These are phyloP conservation scores for Dolichoris vasculosae DNA, from an alignment of 1,140 invertebrate genomes.

Conservation along the genomic window DNA sequence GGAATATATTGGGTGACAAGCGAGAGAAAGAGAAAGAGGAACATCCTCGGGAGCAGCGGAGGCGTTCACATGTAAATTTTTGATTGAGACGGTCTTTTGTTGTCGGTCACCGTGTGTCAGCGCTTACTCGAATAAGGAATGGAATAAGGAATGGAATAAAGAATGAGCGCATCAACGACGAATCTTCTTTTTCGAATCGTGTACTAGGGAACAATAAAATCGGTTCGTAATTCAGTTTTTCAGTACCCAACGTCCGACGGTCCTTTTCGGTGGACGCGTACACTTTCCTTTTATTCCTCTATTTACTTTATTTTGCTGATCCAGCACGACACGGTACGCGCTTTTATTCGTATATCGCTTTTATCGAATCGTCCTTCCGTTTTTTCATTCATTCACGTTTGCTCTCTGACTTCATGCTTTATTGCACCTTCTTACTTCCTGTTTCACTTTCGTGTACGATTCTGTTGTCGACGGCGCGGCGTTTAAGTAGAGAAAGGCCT, in stretches of 20 bases:
- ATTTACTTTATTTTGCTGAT: slow-evolving; percentile 19
- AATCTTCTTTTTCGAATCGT: background rate
- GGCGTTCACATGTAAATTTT: slow-evolving; percentile 50
- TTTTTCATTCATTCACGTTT: slow-evolving; percentile 6
- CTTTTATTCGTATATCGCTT: background rate
- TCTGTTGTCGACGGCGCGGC: background rate
- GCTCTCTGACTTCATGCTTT: background rate
- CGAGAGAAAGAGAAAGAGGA: slow-evolving; percentile 15
- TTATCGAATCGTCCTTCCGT: background rate
- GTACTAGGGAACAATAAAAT: slow-evolving; percentile 21
- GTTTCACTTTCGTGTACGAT: slow-evolving; percentile 36
- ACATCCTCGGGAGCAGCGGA: background rate
- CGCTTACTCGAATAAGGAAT: slow-evolving; percentile 40
- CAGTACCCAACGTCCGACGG: background rate
- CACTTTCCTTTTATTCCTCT: background rate
- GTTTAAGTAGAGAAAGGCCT: slow-evolving; percentile 43
- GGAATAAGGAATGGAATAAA: no score
- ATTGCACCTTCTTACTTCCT: slow-evolving; percentile 42
- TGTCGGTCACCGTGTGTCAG: slow-evolving; percentile 37
- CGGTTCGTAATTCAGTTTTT: background rate
- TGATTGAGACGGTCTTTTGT: slow-evolving; percentile 50
- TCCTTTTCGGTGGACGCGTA: background rate
- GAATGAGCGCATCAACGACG: slow-evolving; percentile 27
- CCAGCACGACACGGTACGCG: background rate
- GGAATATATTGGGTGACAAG: slow-evolving; percentile 20